phyloP scores from a whole-genome alignment of 2,797 vertebrate species.

The Cercopithecus hamlyni region DNA sequence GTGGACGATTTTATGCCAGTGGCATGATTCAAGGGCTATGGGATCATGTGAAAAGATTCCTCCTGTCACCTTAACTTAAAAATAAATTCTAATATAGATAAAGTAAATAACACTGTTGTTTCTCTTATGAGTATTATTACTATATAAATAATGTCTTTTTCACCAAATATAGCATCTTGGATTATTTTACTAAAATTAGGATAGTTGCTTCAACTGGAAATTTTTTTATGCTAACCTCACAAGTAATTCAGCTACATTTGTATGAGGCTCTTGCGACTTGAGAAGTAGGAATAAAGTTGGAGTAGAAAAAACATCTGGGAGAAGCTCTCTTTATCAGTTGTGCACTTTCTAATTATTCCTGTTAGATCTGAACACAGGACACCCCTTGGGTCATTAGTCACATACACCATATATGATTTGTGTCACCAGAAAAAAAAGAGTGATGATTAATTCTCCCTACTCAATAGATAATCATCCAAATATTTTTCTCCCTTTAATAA shows the following conservation, averaged over 20 bases:
- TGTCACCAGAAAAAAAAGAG: neutral
- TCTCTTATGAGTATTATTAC: neutral
- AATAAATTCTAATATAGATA: neutral
- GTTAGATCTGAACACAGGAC: neutral
- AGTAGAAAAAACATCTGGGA: neutral
- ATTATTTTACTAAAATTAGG: neutral
- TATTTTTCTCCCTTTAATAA: neutral
- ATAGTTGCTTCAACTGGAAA: neutral
- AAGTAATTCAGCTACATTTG: neutral
- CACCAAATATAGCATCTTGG: neutral
- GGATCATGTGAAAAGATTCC: neutral
- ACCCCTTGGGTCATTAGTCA: neutral
- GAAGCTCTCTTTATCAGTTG: neutral
- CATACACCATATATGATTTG: neutral
- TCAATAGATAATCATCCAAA: neutral
- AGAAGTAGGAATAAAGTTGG: neutral
- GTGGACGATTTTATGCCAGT: neutral
- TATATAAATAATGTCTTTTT: neutral
- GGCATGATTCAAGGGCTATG: neutral
- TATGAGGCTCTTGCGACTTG: neutral
- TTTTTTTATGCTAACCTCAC: neutral
- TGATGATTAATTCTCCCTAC: neutral
- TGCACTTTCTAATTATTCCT: neutral
- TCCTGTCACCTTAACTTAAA: neutral
- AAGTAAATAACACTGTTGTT: neutral